Base-by-base conservation (phyloP, 2,888 invertebrate genomes). In the Dryadula phaetusa region DNA sequence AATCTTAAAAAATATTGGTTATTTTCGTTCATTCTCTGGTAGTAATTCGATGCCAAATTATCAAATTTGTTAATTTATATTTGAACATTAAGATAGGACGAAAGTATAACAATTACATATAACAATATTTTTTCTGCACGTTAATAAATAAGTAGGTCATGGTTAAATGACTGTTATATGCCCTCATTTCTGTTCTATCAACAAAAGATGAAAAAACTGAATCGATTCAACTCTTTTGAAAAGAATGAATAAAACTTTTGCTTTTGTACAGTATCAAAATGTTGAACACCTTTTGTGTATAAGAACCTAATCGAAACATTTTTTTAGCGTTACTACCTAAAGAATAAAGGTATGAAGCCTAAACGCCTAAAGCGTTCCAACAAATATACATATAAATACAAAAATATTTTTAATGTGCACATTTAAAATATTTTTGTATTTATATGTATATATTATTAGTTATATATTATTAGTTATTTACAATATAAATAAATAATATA, bases 191-290 rank as follows among this genome's bases (percentile, higher is more conserved):
- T 66, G 34, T 65, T 70, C 40, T 66, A 68, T 64, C 70, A 69
- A 70, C 66, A 69, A 69, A 69, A 69, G 70, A 70, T 66, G 68
- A 70, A 69, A 70, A 69, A 66, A 66, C 63, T 62, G 69, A 66
- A 69, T 70, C 56, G 69, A 69, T 69, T 70, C 63, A 56, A 56
- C 54, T 68, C 65, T 60, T 66, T 69, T 70, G 66, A 68, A 67
- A 66, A 61, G 68, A 58, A 62, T 67, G 67, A 53, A 67, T 62
- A 56, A 61, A 56, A 61, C 64, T 68, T 70, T 70, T 63, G 46
- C 66, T 63, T 70, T 60, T 70, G 53, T 67, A 42, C 37, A n/a
- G 47, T 52, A 61, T 47, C 54, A 56, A 53, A 54, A 54, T 64
- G 69, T 53, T 58, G 58, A 46, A 52, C 40, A 49, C 47, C 40